A percentile compares a stretch with the other conserved stretches of the same genome.
These are phyloP conservation scores for Crocodylus rhombifer DNA, from an alignment of 2,797 vertebrate genomes.

Conservation along the genomic window DNA sequence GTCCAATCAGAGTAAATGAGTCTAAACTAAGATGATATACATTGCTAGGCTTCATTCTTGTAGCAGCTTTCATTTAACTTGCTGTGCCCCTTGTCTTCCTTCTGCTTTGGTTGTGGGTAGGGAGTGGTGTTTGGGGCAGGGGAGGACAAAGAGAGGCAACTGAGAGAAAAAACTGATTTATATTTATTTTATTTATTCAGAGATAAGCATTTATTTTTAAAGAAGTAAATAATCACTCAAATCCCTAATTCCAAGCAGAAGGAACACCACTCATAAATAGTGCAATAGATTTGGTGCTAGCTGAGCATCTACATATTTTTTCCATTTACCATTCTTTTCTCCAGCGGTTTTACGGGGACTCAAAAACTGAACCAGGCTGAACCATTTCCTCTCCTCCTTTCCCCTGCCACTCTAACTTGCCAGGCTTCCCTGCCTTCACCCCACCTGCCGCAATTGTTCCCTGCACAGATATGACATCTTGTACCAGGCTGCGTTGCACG, in stretches of 20 bases:
- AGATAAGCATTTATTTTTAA: constrained; percentile 69
- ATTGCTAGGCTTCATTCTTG: constrained; percentile 35
- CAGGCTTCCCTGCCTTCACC: not conserved
- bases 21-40: not conserved
- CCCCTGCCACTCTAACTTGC: fast-evolving
- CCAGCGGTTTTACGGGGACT: not conserved
- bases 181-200: constrained; percentile 71
- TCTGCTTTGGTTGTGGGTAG: constrained; percentile 15
- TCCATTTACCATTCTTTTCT: constrained; percentile 57
- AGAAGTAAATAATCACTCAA: constrained; percentile 55
- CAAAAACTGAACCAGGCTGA: not conserved
- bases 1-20: not conserved
- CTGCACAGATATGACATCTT: fast-evolving
- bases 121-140: constrained; percentile 18
- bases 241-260: constrained; percentile 35
- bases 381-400: not conserved
- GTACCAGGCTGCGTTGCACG: fast-evolving
- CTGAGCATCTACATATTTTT: constrained; percentile 67
- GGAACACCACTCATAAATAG: constrained; percentile 65
- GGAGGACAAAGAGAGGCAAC: not conserved
- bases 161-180: constrained; percentile 25
- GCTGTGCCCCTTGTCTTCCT: not conserved
- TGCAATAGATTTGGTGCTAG: constrained; percentile 52
- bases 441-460: not conserved
- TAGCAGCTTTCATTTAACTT: constrained; percentile 42